Evolutionary conservation across 2,797 vertebrate genomes (phyloP), one percentile per base, ranked within the genome.

Genomic region (Sebastolobus altivelis): DNA sequence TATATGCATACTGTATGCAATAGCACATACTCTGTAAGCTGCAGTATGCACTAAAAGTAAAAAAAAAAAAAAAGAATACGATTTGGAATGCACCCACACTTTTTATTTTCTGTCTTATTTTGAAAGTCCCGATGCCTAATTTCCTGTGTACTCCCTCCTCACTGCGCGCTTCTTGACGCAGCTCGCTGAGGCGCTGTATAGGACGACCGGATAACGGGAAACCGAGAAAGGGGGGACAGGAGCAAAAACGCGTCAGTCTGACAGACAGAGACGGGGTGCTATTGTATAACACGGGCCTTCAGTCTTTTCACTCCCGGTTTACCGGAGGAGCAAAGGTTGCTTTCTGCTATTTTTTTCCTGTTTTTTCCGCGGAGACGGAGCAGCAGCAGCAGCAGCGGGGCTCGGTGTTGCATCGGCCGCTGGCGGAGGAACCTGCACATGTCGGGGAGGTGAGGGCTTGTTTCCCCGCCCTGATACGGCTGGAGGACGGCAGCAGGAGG

Each of bases 351-450:
- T 66, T 40, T 5, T 6, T 14, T n/a, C 29, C 22, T 10, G 4
- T 38, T 6, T 46, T 3, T 16, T 52, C 62, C 65, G 75, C 80
- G 84, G 87, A 75, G 81, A 18, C 72, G 80, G 79, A 83, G 89
- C 79, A 49, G 46, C 46, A 6, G 46, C 31, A 31, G 61, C 59
- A 59, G 81, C 85, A 49, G 80, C 89, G 83, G 80, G 79, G 77
- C 77, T 87, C 81, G 78, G 88, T 77, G 87, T 83, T 90, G 90
- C 83, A 86, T 92, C 93, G 85, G 84, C 88, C 87, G 81, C 80
- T 83, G 92, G 87, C 83, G 83, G 90, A 92, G 92, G 94, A 93
- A 93, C 85, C 91, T 87, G 94, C 95, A 95, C 95, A 95, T 95
- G 95, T 95, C 93, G 91, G 93, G 89, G 83, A 93, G 89, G 89